Evolutionary conservation across 1,140 invertebrate species (phyloP), one percentile per base, ranked within the genome.

Genomic region (Acromyrmex echinatior): DNA sequence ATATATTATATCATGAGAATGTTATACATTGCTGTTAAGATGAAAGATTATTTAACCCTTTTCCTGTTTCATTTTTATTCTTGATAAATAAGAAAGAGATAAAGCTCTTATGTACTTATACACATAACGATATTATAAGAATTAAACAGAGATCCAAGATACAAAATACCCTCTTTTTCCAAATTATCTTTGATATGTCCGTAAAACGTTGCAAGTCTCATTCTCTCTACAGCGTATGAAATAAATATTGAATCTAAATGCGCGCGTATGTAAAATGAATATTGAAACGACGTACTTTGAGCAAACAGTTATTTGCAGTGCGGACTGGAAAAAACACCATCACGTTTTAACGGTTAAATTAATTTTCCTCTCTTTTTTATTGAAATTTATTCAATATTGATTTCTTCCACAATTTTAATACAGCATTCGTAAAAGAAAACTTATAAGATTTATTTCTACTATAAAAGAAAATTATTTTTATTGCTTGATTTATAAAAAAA

Each of bases 171-270:
- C 12, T 28, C 31, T 35, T 1, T 68, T 58, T 74, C 6, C 1
- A 74, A 49, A 74, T 74, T 82, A 82, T 49, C 18, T 25, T 7
- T 4, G 5, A 62, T 21, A 84, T 25, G 4, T 70, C 4, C 21
- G 49, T 0, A 0, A 80, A 68, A 12, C n/a, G 3, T 60, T 31
- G 18, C 21, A 16, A 1, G 2, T 74, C 49, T 74, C 21, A 7
- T 51, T 84, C 31, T 51, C 7, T 56, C 7, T 74, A 51, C 4
- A 45, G 0, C 14, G 14, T 31, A 35, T 84, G 14, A 74, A 84
- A 84, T 84, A 74, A 84, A 84, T 62, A 62, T 49, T 74, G 39
- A 74, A 74, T 16, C 16, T 28, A 28, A 21, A 51, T 3, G 10
- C 25, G 21, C n/a, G 18, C 6, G 21, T 78, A 18, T 49, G 49